Conservation (phyloP, 2,797 vertebrate species). For the Chaetodon trifasciatus region DNA sequence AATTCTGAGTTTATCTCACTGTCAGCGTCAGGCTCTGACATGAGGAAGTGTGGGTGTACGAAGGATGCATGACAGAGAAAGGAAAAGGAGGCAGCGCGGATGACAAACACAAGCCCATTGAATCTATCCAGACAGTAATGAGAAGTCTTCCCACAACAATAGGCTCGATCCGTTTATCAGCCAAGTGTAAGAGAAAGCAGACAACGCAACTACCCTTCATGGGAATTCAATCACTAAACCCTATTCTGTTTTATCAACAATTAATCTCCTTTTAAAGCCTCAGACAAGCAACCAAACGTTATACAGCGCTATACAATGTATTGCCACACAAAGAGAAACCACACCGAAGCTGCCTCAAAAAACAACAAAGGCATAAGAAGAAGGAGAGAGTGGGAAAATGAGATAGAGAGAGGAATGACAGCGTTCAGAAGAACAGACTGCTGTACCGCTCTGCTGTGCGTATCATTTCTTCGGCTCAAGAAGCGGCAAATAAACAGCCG, state of each 20-base stretch:
- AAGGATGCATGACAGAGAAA: not conserved
- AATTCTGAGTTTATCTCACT: constrained; percentile 5
- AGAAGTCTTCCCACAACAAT: constrained; percentile 64
- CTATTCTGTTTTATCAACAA: constrained; percentile 66
- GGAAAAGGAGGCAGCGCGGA: constrained; percentile 17
- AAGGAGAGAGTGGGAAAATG: constrained; percentile 34
- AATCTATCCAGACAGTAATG: constrained; percentile 63
- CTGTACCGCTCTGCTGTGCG: constrained; percentile 60
- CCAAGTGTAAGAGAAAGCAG: constrained; percentile 33
- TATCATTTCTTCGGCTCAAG: constrained; percentile 71
- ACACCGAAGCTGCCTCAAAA: not conserved
- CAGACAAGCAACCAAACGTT: constrained; percentile 10
- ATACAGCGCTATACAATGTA: not conserved
- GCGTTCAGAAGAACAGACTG: constrained; percentile 64
- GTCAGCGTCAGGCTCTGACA: not conserved
- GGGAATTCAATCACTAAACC: constrained; percentile 64
- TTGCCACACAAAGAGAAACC: constrained; percentile 15
- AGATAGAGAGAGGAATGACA: constrained; percentile 56
- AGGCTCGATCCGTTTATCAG: constrained; percentile 63
- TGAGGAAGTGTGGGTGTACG: not conserved
- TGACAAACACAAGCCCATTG: constrained; percentile 54
- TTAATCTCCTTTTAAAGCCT: constrained; percentile 60
- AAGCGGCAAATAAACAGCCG: constrained; percentile 80
- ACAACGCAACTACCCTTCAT: constrained; percentile 49
- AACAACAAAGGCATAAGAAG: constrained; percentile 9